Evolutionary conservation across 2,797 vertebrate species (phyloP).

Genomic region (Botia almorhae): DNA sequence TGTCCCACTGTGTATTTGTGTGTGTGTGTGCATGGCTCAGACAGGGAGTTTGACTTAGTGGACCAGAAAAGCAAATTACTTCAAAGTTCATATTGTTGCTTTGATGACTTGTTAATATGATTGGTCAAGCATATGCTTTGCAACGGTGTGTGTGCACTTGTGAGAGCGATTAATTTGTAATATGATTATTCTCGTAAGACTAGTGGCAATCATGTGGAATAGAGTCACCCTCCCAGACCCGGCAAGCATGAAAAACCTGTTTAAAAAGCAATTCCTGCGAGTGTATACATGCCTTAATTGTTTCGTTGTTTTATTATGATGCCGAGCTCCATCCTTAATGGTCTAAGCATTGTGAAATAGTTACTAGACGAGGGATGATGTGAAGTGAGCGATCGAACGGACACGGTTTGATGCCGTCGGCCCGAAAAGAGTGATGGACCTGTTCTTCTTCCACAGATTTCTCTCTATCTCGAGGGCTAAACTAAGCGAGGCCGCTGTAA

Average conservation of each 20-base stretch:
- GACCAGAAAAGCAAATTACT: conserved; percentile 45
- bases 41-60: conserved; percentile 14
- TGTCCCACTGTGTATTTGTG: conserved; percentile 18
- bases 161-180: conserved; percentile 46
- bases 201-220: conserved; percentile 51
- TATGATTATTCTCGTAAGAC: conserved; percentile 56
- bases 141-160: background rate
- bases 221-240: conserved; percentile 50
- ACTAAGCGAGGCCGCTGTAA: conserved; percentile 30
- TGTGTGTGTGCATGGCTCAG: background rate
- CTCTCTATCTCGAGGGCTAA: conserved; percentile 35
- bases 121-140: conserved; percentile 41
- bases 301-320: conserved; percentile 61
- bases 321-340: conserved; percentile 43
- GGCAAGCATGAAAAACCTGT: conserved; percentile 59
- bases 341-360: conserved; percentile 44
- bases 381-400: conserved; percentile 30
- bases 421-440: conserved; percentile 31
- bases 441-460: conserved; percentile 17
- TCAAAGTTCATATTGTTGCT: conserved; percentile 38
- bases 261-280: conserved; percentile 61
- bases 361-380: conserved; percentile 20
- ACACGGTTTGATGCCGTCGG: conserved; percentile 33
- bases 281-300: conserved; percentile 55
- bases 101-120: conserved; percentile 56